Evolutionary conservation across 2,113 vertebrate species (phyloP).

Genomic region (Phalacrocorax carbo): DNA sequence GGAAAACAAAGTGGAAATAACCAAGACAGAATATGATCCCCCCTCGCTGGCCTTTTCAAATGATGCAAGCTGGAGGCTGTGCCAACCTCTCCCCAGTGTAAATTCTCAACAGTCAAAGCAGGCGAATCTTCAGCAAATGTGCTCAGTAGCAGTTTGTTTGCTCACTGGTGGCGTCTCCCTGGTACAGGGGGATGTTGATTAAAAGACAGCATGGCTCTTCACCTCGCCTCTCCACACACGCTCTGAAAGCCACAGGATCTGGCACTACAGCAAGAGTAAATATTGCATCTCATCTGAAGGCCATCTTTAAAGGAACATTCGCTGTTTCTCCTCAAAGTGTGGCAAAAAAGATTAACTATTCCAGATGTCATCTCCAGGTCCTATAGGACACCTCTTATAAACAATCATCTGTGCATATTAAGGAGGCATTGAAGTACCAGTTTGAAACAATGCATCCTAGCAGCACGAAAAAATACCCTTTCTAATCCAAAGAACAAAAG

Average conservation of each 20-base stretch:
- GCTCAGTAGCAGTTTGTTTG: background rate
- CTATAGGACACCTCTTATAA: background rate
- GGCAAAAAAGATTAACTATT: background rate
- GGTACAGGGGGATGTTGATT: background rate
- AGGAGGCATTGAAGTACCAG: background rate
- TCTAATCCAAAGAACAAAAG: background rate
- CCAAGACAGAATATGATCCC: background rate
- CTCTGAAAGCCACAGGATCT: background rate
- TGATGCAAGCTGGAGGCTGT: background rate
- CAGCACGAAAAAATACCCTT: background rate
- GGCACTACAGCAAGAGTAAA: background rate
- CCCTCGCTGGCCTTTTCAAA: background rate
- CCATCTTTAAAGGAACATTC: background rate
- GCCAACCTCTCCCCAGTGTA: background rate
- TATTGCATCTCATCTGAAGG: background rate
- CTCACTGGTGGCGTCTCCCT: background rate
- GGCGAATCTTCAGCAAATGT: background rate
- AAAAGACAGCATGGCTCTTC: conserved; percentile 1
- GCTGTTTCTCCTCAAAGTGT: background rate
- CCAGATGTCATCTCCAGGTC: background rate
- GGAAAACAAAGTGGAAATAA: background rate
- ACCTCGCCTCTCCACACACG: background rate
- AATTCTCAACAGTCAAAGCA: background rate
- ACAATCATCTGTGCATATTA: background rate
- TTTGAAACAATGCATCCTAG: background rate